Conservation (phyloP, 2,797 vertebrate genomes). For the Sylvia borin region DNA sequence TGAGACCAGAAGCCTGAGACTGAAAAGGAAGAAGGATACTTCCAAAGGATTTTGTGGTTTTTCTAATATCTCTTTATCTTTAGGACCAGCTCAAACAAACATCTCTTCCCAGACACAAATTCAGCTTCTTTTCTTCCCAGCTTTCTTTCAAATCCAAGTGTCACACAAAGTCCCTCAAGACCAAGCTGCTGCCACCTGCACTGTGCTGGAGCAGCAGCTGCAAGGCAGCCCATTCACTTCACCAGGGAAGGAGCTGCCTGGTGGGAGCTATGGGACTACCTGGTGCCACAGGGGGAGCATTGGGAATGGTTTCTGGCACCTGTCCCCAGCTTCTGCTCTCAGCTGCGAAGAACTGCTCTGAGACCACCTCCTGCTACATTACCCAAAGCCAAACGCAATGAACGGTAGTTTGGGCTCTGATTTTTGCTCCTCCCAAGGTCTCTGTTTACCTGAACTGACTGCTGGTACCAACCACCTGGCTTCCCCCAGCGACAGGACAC, state of each 20-base stretch:
- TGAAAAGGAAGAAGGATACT: background rate
- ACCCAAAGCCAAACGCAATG: background rate
- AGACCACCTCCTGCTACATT: too few species aligned
- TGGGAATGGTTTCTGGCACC: background rate
- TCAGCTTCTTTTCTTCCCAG: background rate
- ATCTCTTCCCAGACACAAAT: background rate
- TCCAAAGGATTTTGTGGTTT: background rate
- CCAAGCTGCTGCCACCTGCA: background rate
- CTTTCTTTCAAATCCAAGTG: background rate
- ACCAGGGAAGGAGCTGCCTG: background rate
- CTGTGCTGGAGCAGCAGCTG: background rate
- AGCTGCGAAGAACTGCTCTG: background rate
- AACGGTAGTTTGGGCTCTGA: background rate
- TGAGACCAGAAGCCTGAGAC: background rate
- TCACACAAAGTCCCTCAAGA: background rate
- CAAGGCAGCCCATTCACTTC: fast-evolving
- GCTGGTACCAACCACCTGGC: background rate
- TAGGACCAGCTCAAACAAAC: background rate
- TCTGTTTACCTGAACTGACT: background rate
- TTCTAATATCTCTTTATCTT: background rate
- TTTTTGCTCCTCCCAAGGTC: background rate
- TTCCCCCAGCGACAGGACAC: background rate
- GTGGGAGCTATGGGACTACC: background rate
- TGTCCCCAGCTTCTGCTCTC: background rate
- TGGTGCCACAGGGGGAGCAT: background rate